Evolutionary conservation across 1,140 invertebrate species (phyloP).

Genomic region (Diorhabda carinulata): DNA sequence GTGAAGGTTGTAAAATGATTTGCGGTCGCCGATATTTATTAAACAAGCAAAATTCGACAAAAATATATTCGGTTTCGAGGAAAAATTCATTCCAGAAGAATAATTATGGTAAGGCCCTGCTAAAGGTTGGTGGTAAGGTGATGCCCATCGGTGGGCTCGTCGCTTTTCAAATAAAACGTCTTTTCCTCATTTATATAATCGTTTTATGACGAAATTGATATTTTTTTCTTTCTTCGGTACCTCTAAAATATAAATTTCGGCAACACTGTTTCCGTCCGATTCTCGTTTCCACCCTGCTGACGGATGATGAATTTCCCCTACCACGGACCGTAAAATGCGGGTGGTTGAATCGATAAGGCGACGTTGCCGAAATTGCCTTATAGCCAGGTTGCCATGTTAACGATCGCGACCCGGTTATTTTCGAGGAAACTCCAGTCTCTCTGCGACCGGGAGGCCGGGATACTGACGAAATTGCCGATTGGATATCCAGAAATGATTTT

Average conservation of each 20-base stretch:
- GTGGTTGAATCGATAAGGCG: constrained; percentile 19
- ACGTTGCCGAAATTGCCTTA: constrained; percentile 8
- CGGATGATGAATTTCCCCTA: constrained; percentile 21
- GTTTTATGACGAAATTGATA: too few relatives aligned
- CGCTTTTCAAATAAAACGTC: too few relatives aligned
- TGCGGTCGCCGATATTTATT: too few relatives aligned
- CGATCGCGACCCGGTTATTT: constrained; percentile 6
- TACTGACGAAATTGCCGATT: background rate
- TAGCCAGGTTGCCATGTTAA: background rate
- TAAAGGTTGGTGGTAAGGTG: too few relatives aligned
- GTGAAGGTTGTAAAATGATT: too few relatives aligned
- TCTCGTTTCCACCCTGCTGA: constrained; percentile 17
- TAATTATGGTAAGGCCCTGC: too few relatives aligned
- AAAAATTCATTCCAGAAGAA: too few relatives aligned
- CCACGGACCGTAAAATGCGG: constrained; percentile 16
- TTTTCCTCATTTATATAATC: too few relatives aligned
- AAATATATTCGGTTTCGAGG: too few relatives aligned
- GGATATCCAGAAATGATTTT: background rate
- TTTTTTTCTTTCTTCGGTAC: too few relatives aligned
- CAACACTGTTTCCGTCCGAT: constrained; percentile 8
- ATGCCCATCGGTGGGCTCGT: too few relatives aligned
- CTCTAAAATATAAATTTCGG: background rate
- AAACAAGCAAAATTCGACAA: too few relatives aligned
- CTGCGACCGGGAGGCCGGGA: constrained; percentile 16
- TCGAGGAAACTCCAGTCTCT: constrained; percentile 14